Evolutionary conservation across 2,797 vertebrate genomes (phyloP), one percentile per base, ranked within the genome.

Genomic region (Cichlasoma orientale): DNA sequence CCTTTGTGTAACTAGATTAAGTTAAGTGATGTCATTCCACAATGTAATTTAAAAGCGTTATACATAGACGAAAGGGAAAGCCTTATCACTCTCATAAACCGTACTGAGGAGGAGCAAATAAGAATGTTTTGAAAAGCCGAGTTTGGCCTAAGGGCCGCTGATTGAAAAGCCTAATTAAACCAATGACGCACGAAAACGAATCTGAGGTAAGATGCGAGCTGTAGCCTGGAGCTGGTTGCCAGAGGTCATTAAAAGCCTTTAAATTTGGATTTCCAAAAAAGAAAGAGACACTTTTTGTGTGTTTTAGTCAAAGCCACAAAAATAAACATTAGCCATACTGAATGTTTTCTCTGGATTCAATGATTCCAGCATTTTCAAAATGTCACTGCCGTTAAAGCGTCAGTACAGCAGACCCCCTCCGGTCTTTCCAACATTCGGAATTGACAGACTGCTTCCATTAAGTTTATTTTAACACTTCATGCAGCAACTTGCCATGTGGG

Each of bases 101-200:
- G 25, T 59, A 69, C 9, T n/a, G n/a, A n/a, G 19, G 31, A 75
- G 27, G 13, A 72, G 38, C n/a, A 57, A 79, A 83, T 56, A 55
- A 54, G 13, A 23, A 71, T 61, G 63, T 29, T 75, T 54, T 70
- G 16, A 23, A 80, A 56, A 72, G 27, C 23, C 36, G 53, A 53
- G 14, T 41, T 71, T 36, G 19, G 50, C 78, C 70, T 57, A 14
- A 50, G 53, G 85, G 63, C 55, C n/a, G 54, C 53, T 56, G 55
- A 77, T 82, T 58, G 52, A n/a, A n/a, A 74, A 47, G 57, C 23
- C 4, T 31, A 55, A 88, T 89, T 74, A 80, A 76, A 77, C 36
- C 54, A 59, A 56, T 78, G 81, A 87, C 38, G 38, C 68, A 82
- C 53, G 5, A 58, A 78, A 38, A 77, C 13, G 4, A 79, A 73